A percentile compares a stretch with the other conserved stretches of the same genome.
phyloP scores from a whole-genome alignment of 2,888 invertebrate species.

The Pelosia muscerda region DNA sequence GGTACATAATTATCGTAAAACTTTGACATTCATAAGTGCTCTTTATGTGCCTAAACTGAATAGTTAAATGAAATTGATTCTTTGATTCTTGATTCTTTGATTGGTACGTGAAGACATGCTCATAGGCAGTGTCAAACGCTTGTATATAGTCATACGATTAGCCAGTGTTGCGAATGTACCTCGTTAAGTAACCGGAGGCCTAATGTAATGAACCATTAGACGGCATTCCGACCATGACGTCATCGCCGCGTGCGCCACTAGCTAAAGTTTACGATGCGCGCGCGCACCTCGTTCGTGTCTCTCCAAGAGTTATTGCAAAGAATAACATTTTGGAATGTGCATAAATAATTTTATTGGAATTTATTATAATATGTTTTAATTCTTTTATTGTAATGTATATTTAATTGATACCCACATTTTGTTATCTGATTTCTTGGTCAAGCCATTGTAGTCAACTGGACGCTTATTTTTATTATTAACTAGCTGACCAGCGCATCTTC shows the following conservation, averaged over 20 bases:
- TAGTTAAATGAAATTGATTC: too few species aligned
- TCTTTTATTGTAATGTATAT: too few species aligned
- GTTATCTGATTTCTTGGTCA: too few species aligned
- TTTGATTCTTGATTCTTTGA: too few species aligned
- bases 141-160: slow-evolving; percentile 9
- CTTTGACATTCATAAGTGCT: too few species aligned
- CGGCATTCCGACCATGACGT: slow-evolving; percentile 41
- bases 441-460: too few species aligned
- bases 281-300: slow-evolving; percentile 8
- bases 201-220: slow-evolving; percentile 35
- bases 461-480: too few species aligned
- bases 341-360: neutral
- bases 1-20: too few species aligned
- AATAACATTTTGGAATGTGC: neutral
- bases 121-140: neutral
- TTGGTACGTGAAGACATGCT: slow-evolving; percentile 11
- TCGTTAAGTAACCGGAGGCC: slow-evolving; percentile 28
- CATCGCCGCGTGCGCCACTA: slow-evolving; percentile 20
- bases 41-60: too few species aligned
- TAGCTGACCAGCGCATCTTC: too few species aligned
- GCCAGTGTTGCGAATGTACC: slow-evolving; percentile 22
- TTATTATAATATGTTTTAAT: neutral
- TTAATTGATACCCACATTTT: too few species aligned
- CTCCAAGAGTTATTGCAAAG: neutral
- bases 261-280: slow-evolving; percentile 15